Percentiles rank a stretch among this genome's conserved stretches.
These are phyloP conservation scores for Drosophila paulistorum DNA, from an alignment of 1,140 invertebrate genomes.

Conservation along the genomic window DNA sequence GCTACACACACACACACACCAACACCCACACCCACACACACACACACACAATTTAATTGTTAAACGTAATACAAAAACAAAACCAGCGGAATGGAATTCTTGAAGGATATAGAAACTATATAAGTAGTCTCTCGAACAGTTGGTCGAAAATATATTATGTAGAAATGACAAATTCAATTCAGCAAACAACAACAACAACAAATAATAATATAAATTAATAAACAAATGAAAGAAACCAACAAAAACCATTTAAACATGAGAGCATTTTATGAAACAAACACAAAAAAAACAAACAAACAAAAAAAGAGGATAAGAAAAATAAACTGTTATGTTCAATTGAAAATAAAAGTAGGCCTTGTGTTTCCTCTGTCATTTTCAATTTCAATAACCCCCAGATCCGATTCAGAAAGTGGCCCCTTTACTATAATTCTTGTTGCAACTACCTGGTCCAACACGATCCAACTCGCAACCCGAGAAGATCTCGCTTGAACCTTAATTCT, in stretches of 20 bases:
- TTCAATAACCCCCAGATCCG: too few species aligned
- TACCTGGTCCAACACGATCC: too few species aligned
- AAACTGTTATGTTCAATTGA: slow-evolving; percentile 76
- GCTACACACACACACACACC: neutral
- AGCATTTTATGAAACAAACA: slow-evolving; percentile 3
- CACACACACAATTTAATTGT: neutral
- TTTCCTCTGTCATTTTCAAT: slow-evolving; percentile 6
- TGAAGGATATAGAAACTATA: slow-evolving; percentile 4
- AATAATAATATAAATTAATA: slow-evolving; percentile 6
- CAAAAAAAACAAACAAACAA: slow-evolving; percentile 23
- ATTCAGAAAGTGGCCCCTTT: too few species aligned
- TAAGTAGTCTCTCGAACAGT: neutral
- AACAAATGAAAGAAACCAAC: neutral
- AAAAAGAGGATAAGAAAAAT: slow-evolving; percentile 65
- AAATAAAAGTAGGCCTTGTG: slow-evolving; percentile 10
- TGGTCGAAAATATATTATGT: neutral
- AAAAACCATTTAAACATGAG: slow-evolving; percentile 1
- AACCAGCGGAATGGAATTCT: neutral
- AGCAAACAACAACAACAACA: slow-evolving; percentile 18
- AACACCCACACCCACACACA: neutral
- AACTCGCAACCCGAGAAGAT: too few species aligned
- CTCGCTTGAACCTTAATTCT: too few species aligned
- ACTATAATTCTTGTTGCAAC: too few species aligned
- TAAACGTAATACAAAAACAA: neutral
- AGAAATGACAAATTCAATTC: neutral